Evolutionary conservation across 2,797 vertebrate genomes (phyloP), one percentile per base, ranked within the genome.

Genomic region (Aselliscus stoliczkanus): DNA sequence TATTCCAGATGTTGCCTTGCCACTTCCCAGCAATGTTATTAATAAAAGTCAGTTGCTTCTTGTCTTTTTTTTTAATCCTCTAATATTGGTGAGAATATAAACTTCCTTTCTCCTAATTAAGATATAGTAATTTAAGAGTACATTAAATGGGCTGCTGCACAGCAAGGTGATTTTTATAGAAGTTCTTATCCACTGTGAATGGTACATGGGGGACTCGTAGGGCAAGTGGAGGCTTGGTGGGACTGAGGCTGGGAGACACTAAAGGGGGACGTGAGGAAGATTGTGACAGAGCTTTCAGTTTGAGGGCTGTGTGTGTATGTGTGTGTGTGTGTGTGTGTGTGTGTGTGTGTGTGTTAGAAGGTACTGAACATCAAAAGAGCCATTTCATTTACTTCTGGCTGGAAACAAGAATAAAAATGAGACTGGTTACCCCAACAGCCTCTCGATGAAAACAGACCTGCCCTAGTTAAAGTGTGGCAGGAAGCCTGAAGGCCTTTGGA

Each of bases 1-100:
- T 96, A 97, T 98, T 97, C 97, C 95, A 96, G 96, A 96, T 97
- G 97, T 95, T 96, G 82, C 88, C 87, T 96, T 90, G 88, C 89
- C 37, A 80, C 91, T 95, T 96, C 82, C 93, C 94, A 96, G 89
- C 91, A 82, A 83, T 90, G 94, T 96, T 97, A 96, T 98, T 97
- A 98, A 97, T 97, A 96, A 97, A 95, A 97, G 95, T 95, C 96
- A 82, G 86, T 96, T 96, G 80, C 92, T 97, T 92, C 96, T 90
- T 94, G 90, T 87, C 95, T 90, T 96, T 94, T 88, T 47, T 88
- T 54, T 47, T 34, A 14, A 90, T 90, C 81, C 88, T 93, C 70
- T 52, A 91, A 94, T 92, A 95, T 95, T 72, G 87, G 75, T 89
- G 88, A 94, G 92, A 94, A 65, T 94, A 86, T 87, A 97, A 87